These are phyloP conservation scores for Coilia nasus DNA, from an alignment of 2,797 vertebrate species.

Conservation along the genomic window DNA sequence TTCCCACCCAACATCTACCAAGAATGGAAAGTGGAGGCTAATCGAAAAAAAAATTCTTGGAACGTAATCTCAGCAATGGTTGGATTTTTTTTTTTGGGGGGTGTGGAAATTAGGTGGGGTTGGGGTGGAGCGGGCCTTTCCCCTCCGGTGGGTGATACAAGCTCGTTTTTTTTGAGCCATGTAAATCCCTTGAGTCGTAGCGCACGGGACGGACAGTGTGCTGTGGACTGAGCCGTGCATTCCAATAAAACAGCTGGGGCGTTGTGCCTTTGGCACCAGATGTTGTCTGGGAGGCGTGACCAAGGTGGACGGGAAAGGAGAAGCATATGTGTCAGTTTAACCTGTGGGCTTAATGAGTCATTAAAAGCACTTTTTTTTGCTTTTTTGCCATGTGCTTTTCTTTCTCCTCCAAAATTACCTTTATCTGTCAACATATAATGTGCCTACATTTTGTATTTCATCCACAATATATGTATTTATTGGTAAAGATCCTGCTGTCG, in stretches of 20 bases:
- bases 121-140: slow-evolving; percentile 41
- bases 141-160: slow-evolving; percentile 75
- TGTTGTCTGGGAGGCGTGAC: background rate
- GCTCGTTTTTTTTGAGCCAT: slow-evolving; percentile 72
- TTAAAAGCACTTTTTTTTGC: background rate
- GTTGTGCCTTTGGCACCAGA: background rate
- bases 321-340: background rate
- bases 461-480: too few species aligned
- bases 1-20: slow-evolving; percentile 71
- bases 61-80: slow-evolving; percentile 77
- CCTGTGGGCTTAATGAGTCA: background rate
- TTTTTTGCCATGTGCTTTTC: background rate
- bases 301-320: background rate
- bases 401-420: background rate
- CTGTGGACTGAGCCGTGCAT: background rate
- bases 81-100: slow-evolving; percentile 68
- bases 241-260: slow-evolving; percentile 6
- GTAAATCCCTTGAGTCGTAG: slow-evolving; percentile 72
- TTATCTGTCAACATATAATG: too few species aligned
- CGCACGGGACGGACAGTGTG: background rate
- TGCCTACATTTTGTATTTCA: too few species aligned
- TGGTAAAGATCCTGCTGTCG: too few species aligned
- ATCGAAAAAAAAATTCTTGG: slow-evolving; percentile 72
- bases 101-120: background rate
- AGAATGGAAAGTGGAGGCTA: slow-evolving; percentile 73